Evolutionary conservation across 2,113 vertebrate species (phyloP).

Genomic region (Neomonachus schauinslandi): DNA sequence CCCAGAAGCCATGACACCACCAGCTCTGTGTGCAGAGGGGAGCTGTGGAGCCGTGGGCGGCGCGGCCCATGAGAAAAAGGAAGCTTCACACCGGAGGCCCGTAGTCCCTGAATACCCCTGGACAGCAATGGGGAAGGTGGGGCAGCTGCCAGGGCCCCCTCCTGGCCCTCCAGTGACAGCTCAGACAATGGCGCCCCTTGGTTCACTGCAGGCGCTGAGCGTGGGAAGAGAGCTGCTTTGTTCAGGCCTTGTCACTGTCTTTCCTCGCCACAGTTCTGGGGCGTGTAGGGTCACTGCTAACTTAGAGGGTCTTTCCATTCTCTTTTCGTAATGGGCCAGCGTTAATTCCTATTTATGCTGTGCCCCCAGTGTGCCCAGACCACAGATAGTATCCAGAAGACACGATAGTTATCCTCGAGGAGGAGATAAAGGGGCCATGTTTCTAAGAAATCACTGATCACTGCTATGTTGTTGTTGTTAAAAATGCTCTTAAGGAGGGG

Average conservation of each 20-base stretch:
- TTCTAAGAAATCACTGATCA: neutral
- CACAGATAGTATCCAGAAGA: neutral
- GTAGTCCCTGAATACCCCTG: neutral
- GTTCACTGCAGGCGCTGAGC: neutral
- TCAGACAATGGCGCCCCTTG: neutral
- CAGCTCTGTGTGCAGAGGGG: neutral
- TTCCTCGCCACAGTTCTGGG: conserved; percentile 20
- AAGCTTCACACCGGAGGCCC: neutral
- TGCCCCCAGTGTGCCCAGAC: neutral
- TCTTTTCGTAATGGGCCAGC: neutral
- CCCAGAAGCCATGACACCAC: neutral
- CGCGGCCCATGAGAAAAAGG: neutral
- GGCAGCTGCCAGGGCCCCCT: fast-evolving
- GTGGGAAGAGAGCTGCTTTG: neutral
- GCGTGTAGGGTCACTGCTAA: neutral
- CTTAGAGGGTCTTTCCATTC: neutral
- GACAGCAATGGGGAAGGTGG: neutral
- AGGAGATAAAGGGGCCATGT: neutral
- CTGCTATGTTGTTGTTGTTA: neutral
- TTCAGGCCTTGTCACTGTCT: neutral
- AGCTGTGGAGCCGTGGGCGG: no score
- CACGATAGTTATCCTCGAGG: neutral
- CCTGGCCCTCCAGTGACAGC: neutral
- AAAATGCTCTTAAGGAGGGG: neutral
- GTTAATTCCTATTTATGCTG: conserved; percentile 46